These are phyloP conservation scores for Reinhardtius hippoglossoides DNA, from an alignment of 2,113 vertebrate genomes.

Conservation along the genomic window DNA sequence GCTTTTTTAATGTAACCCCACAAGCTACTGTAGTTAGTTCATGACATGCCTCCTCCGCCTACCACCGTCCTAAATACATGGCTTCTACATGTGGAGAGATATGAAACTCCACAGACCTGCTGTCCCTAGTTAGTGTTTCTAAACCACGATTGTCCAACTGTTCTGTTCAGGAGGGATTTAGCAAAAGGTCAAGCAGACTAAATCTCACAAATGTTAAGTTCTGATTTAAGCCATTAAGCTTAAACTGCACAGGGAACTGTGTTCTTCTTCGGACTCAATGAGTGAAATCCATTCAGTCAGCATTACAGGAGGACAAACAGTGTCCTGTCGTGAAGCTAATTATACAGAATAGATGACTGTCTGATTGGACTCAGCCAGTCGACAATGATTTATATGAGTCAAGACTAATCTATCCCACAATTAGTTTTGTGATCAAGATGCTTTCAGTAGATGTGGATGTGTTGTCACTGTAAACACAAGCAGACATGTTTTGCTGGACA, in stretches of 20 bases:
- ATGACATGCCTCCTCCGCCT: neutral
- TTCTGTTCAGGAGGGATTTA: constrained; percentile 6
- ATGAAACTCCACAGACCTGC: neutral
- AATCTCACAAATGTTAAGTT: neutral
- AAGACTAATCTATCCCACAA: constrained; percentile 39
- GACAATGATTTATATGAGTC: constrained; percentile 62
- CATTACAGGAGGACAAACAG: constrained; percentile 39
- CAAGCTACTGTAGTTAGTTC: neutral
- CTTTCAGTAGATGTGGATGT: neutral
- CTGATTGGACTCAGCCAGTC: constrained; percentile 53
- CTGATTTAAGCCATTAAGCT: constrained; percentile 10
- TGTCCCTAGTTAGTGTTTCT: neutral
- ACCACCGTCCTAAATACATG: too few relatives aligned
- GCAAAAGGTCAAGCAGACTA: constrained; percentile 4
- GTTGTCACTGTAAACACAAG: constrained; percentile 7
- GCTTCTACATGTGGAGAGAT: neutral
- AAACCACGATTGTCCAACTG: neutral
- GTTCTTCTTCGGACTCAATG: constrained; percentile 30
- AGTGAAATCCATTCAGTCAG: constrained; percentile 61
- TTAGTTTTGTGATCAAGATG: constrained; percentile 46
- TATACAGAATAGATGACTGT: constrained; percentile 57
- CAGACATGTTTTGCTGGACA: neutral
- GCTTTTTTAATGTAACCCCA: neutral
- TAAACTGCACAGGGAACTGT: neutral
- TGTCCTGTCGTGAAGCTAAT: constrained; percentile 59